phyloP scores from a whole-genome alignment of 2,113 vertebrate species.

The Chaetodon trifascialis region DNA sequence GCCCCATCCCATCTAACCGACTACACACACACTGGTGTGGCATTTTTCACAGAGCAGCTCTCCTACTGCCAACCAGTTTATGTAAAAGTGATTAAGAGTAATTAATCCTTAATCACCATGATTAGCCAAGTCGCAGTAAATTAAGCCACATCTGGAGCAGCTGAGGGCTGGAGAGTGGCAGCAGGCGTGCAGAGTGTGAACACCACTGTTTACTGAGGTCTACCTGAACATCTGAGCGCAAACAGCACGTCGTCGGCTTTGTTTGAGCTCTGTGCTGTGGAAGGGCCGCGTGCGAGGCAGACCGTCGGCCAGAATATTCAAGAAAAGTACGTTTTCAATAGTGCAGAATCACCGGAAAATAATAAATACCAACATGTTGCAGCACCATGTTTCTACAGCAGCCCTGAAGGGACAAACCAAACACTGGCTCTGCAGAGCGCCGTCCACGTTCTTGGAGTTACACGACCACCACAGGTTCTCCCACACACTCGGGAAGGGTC shows the following conservation, averaged over 20 bases:
- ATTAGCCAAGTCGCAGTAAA: constrained; percentile 99
- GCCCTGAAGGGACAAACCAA: too few species aligned
- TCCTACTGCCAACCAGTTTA: constrained; percentile 98
- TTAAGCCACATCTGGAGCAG: constrained; percentile 99
- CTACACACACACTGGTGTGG: constrained; percentile 85
- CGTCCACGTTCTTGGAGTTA: too few species aligned
- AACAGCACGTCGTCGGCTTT: constrained; percentile 10
- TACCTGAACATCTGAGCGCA: constrained; percentile 85
- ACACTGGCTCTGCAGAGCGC: background rate
- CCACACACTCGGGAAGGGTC: too few species aligned
- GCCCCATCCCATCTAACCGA: constrained; percentile 48
- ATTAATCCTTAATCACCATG: constrained; percentile 99
- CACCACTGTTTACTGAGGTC: constrained; percentile 89
- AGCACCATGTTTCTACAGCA: too few species aligned
- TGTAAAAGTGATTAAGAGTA: constrained; percentile 99
- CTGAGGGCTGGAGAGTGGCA: constrained; percentile 89
- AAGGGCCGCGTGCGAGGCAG: too few species aligned
- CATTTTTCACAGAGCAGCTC: constrained; percentile 94
- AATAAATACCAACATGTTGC: too few species aligned
- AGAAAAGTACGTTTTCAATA: too few species aligned
- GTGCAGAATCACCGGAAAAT: too few species aligned
- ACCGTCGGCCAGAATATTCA: too few species aligned
- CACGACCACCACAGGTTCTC: too few species aligned
- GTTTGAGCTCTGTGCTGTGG: background rate
- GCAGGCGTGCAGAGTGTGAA: constrained; percentile 86